Base-by-base conservation (phyloP, 2,797 vertebrate genomes). In the Chaetodon trifasciatus region DNA sequence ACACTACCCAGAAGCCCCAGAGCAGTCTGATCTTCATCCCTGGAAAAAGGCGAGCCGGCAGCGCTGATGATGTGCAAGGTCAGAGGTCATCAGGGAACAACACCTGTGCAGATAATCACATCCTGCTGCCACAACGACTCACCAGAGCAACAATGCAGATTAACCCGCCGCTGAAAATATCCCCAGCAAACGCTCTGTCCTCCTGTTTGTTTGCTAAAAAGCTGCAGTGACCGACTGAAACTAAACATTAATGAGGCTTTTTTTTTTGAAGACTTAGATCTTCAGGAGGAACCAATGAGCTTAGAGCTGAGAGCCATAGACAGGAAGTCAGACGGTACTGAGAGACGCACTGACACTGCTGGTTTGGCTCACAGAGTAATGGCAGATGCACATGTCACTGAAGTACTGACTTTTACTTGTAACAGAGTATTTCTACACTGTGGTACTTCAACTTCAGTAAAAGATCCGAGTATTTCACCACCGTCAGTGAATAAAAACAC, bases 1-100 rank as follows among this genome's bases (percentile, higher is more conserved):
- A 99, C 91, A 96, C 93, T 37, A 96, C 97, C 60, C 97, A 97
- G 0, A 98, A 97, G 96, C 96, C 97, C 83, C 97, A 97, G 92
- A 97, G 97, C 86, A 96, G 97, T 86, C 96, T 97, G 50, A 95
- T 97, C 42, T 99, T 99, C 88, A 92, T 98, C 62, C 97, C 97
- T 0, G 89, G 94, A 4, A 96, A 94, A 12, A 72, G 70, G 32
- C 77, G 53, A 3, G 73, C 82, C 0, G 75, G 84, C 75, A 84
- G 88, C 11, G 70, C 85, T 0, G 85, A 86, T 1, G 81, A 91
- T 56, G 82, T 98, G 81, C 95, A 95, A 96, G 98, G 98, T 99
- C 93, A 96, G 93, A 76, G 68, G 74, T 80, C 85, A 81, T 23
- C 19, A 23, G 49, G 40, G 35, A 76, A 28, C 32, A 6, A 39